These are phyloP conservation scores for Deroplatys truncata DNA, from an alignment of 2,888 invertebrate species.

Conservation along the genomic window DNA sequence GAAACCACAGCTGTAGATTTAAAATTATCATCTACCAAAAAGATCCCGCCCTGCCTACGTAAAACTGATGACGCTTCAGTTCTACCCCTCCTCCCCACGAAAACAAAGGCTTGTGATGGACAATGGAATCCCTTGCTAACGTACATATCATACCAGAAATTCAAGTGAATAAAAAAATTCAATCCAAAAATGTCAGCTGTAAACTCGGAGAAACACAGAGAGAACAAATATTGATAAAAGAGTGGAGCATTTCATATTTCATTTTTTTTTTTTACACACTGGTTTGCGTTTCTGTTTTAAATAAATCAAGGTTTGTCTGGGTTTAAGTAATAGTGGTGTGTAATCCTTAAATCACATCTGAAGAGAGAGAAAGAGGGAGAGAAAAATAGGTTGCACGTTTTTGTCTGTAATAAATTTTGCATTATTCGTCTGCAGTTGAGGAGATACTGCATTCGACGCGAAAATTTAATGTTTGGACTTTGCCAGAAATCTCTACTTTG, in stretches of 20 bases:
- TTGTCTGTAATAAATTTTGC: too few relatives aligned
- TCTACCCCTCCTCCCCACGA: not conserved
- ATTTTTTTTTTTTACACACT: not conserved
- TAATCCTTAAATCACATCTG: not conserved
- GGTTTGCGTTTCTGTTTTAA: not conserved
- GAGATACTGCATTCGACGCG: too few relatives aligned
- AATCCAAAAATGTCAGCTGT: not conserved
- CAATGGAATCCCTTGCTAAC: not conserved
- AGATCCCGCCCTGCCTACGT: not conserved
- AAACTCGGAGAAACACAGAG: not conserved
- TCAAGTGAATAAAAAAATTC: not conserved
- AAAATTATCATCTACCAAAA: not conserved
- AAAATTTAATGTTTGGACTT: too few relatives aligned
- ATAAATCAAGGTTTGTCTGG: not conserved
- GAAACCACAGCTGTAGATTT: not conserved
- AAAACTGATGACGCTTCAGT: not conserved
- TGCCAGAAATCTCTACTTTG: too few relatives aligned
- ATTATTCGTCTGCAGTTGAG: too few relatives aligned
- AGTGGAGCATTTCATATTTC: not conserved
- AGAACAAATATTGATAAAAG: not conserved
- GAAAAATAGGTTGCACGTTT: too few relatives aligned
- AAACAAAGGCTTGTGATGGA: not conserved
- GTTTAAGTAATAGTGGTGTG: not conserved
- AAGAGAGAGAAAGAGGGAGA: too few relatives aligned
- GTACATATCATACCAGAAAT: not conserved